Evolutionary conservation across 2,797 vertebrate species (phyloP), one percentile per base, ranked within the genome.

Genomic region (Hypotaenidia philippensis): DNA sequence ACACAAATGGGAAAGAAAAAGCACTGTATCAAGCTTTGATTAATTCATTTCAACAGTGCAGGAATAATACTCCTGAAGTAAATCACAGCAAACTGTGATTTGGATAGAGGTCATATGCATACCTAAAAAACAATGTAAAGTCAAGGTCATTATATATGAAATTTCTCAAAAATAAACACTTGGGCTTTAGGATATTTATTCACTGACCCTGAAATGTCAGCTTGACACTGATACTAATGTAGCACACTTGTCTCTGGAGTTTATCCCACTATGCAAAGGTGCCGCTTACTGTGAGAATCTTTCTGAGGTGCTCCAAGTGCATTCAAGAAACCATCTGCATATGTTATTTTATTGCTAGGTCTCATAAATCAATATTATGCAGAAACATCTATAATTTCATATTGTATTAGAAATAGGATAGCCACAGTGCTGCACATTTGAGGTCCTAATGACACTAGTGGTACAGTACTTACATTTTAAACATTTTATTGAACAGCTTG

Each of bases 131-230:
- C 52, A 92, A 65, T 53, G 26, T 61, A 95, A 77, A 94, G 61
- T 89, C 89, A 97, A 96, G 92, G 93, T 97, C 90, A 94, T 66
- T 96, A 87, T 68, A 81, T 78, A 82, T 70, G 36, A 95, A 93
- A 84, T 94, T 95, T 94, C 70, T 96, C 65, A 86, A 97, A 94
- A 96, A 96, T 78, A 97, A 97, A 96, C 88, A 95, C 86, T 95
- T 94, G 94, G 44, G 90, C 65, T 96, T 96, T 81, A 68, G 78
- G 82, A 86, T 95, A 97, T 97, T 97, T 97, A 96, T 97, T 97
- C 90, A 85, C 63, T 98, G 97, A 97, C 95, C 92, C 95, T 97
- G 96, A 98, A 98, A 96, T 97, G 95, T 97, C 96, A 97, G 36
- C 57, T 95, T 96, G 97, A 96, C 74, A 79, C 69, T 77, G 93